Percentiles rank a stretch among this genome's conserved stretches.
Conservation (phyloP, 1,140 invertebrate genomes). For the Papilio glaucus region DNA sequence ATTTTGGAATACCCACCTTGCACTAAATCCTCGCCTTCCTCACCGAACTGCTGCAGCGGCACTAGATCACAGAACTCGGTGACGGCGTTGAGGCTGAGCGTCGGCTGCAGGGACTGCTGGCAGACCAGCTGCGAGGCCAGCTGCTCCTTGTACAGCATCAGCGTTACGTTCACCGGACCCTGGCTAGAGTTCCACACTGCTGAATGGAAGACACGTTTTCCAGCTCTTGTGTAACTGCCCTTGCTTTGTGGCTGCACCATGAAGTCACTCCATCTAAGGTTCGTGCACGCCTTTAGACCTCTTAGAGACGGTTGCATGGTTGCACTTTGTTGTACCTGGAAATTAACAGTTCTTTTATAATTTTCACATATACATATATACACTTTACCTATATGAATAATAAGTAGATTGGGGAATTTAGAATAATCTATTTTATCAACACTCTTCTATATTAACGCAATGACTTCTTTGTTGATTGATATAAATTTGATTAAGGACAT, state of each 20-base stretch:
- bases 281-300: slow-evolving; percentile 88
- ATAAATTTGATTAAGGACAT: slow-evolving; percentile 9
- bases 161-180: slow-evolving; percentile 86
- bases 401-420: too few relatives aligned
- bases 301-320: slow-evolving; percentile 86
- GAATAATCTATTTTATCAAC: slow-evolving; percentile 13
- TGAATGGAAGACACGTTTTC: slow-evolving; percentile 88
- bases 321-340: slow-evolving; percentile 87
- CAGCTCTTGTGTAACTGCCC: slow-evolving; percentile 85
- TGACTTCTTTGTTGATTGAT: neutral
- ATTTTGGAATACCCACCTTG: slow-evolving; percentile 83
- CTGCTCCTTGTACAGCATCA: slow-evolving; percentile 88
- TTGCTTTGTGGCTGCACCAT: slow-evolving; percentile 79
- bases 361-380: too few relatives aligned
- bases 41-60: slow-evolving; percentile 85
- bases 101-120: slow-evolving; percentile 80
- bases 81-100: slow-evolving; percentile 87
- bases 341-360: too few relatives aligned
- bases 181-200: slow-evolving; percentile 86
- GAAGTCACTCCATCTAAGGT: slow-evolving; percentile 88
- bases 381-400: too few relatives aligned
- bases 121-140: slow-evolving; percentile 84
- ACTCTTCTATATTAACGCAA: neutral
- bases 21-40: slow-evolving; percentile 83
- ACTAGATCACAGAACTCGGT: slow-evolving; percentile 91